Evolutionary conservation across 2,888 invertebrate genomes (phyloP).

Genomic region (Danaus chrysippus): DNA sequence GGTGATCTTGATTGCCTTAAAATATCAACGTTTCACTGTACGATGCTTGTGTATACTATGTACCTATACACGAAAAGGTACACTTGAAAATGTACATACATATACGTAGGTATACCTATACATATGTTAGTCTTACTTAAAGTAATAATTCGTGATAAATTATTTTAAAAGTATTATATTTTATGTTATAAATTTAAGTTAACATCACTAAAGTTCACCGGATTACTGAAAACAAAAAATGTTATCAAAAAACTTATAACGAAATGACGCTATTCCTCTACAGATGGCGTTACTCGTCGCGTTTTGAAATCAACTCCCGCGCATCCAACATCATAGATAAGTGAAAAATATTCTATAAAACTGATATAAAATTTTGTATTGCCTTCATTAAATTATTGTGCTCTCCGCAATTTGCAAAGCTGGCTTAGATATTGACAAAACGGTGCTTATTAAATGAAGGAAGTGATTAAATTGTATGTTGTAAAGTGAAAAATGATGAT

Average conservation of each 20-base stretch:
- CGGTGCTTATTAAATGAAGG: neutral
- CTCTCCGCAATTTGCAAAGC: no score
- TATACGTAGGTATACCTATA: no score
- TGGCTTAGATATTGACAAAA: neutral
- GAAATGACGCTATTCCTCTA: conserved; percentile 37
- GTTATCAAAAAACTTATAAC: neutral
- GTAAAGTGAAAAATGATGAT: conserved; percentile 7
- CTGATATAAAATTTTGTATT: no score
- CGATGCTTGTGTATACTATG: no score
- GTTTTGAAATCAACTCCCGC: neutral
- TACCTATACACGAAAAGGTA: no score
- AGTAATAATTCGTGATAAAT: no score
- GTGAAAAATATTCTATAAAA: neutral
- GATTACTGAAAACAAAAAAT: neutral
- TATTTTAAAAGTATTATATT: neutral
- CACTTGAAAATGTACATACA: no score
- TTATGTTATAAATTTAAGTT: no score
- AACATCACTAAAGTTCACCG: neutral
- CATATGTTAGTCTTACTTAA: no score
- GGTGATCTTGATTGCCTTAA: conserved; percentile 27
- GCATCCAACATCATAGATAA: neutral
- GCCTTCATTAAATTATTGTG: no score
- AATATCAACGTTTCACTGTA: conserved; percentile 15
- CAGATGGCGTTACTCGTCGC: conserved; percentile 55
- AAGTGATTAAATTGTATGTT: neutral